phyloP scores from a whole-genome alignment of 2,113 vertebrate species.

The Phrynosoma blainvillii region DNA sequence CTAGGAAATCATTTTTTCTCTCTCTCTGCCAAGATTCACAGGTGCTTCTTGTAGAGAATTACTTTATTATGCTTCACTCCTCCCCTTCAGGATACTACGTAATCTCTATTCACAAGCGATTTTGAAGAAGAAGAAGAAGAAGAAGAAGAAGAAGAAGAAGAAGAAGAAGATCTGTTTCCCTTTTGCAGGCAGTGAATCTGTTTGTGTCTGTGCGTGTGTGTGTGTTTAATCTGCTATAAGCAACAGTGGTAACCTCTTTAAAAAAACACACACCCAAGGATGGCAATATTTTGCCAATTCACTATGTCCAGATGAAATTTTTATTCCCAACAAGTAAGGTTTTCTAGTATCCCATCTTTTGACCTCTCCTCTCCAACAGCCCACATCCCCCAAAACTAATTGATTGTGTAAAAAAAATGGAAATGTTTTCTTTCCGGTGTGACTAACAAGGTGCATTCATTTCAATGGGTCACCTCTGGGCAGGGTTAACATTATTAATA shows the following conservation, averaged over 20 bases:
- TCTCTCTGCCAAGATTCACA: constrained; percentile 78
- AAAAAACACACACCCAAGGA: constrained; percentile 35
- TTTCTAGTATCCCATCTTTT: not conserved
- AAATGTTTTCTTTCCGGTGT: not conserved
- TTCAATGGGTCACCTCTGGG: not conserved
- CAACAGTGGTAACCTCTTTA: constrained; percentile 47
- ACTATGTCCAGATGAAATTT: constrained; percentile 52
- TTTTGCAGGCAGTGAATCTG: constrained; percentile 61
- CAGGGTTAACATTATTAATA: not conserved
- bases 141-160: constrained; percentile 2
- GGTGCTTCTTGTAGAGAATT: constrained; percentile 71
- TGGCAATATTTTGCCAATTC: constrained; percentile 65
- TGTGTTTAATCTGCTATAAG: constrained; percentile 55
- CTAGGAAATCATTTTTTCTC: constrained; percentile 51
- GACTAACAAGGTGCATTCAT: not conserved
- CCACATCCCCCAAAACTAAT: not conserved
- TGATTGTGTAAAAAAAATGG: constrained; percentile 3
- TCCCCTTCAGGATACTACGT: constrained; percentile 54
- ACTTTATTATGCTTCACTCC: constrained; percentile 49
- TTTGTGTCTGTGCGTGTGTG: constrained; percentile 69
- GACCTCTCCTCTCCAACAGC: not conserved
- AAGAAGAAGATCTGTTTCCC: constrained; percentile 11
- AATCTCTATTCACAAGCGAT: constrained; percentile 66
- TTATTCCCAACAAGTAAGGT: not conserved
- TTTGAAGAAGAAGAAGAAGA: constrained; percentile 24